Evolutionary conservation across 2,113 vertebrate genomes (phyloP), one percentile per base, ranked within the genome.

Genomic region (Gymnarchus niloticus): DNA sequence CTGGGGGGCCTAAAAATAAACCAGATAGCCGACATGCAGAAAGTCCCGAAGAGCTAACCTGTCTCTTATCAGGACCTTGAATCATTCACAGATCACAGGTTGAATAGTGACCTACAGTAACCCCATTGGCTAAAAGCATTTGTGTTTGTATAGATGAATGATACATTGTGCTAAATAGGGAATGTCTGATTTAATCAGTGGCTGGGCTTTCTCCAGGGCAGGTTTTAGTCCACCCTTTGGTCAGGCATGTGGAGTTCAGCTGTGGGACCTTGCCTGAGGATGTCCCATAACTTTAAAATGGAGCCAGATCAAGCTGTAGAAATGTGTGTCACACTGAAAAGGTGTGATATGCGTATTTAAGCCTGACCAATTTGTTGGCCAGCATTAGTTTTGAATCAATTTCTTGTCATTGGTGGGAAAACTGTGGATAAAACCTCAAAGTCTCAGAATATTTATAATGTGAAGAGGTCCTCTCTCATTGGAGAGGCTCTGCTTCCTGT

Each of bases 111-210:
- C 65, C 65, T 73, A 73, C 65, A 17, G 28, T 73, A 73, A 73
- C 65, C 41, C 33, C 28, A 37, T 73, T 37, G 65, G 65, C 65
- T 41, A 73, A 73, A 73, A 73, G 17, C 33, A 73, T 73, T 73
- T 41, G 65, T 73, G 41, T 73, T 41, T 73, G 41, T 33, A 19
- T 17, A 73, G 65, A 73, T 28, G 7, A n/a, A 73, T 41, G 65
- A 73, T 73, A 19, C 14, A 19, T 73, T 33, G 41, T 41, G 65
- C 65, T 73, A 73, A 73, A 73, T 73, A 73, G 65, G 65, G 65
- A 73, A 73, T 41, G 65, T 73, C 65, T 73, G 65, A 41, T 73
- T 28, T 73, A 73, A 73, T 73, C 41, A 73, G 65, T 73, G 65
- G 65, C 65, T 73, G 65, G 33, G 65, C 28, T 28, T 73, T 41